Evolutionary conservation across 2,113 vertebrate species (phyloP).

Genomic region (Zosterops hypoxanthus): DNA sequence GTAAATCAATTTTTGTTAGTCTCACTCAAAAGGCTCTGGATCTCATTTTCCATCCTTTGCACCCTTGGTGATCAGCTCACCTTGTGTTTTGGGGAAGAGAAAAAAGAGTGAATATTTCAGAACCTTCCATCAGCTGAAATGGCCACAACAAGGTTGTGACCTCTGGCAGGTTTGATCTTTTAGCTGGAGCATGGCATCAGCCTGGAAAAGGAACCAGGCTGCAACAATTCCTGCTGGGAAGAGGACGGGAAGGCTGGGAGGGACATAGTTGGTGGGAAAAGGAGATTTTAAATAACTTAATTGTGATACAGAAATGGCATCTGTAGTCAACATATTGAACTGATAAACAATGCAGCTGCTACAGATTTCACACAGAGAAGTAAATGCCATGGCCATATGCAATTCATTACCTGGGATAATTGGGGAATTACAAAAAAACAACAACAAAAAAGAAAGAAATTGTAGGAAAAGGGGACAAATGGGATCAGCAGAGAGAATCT

Average conservation of each 20-base stretch:
- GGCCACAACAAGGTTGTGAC: not conserved
- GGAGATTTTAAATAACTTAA: conserved; percentile 54
- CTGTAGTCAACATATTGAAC: conserved; percentile 69
- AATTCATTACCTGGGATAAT: conserved; percentile 68
- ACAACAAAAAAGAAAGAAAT: not conserved
- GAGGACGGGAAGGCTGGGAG: not conserved
- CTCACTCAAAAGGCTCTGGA: not conserved
- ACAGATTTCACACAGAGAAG: conserved; percentile 61
- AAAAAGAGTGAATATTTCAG: not conserved
- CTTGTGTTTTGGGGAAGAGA: not conserved
- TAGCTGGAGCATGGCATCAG: not conserved
- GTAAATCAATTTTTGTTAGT: conserved; percentile 4
- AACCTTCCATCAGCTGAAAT: not conserved
- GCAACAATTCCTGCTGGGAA: not conserved
- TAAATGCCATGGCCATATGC: conserved; percentile 53
- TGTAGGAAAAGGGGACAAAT: not conserved
- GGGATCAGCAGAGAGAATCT: not conserved
- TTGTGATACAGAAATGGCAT: conserved; percentile 63
- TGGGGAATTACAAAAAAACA: not conserved
- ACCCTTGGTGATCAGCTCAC: not conserved
- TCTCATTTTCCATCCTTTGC: not conserved
- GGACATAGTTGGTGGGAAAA: conserved; percentile 1
- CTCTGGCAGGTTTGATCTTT: not conserved
- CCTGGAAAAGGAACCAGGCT: not conserved
- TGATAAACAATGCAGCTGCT: conserved; percentile 66